phyloP scores from a whole-genome alignment of 2,113 vertebrate species.

The Oreochromis tanganicae region DNA sequence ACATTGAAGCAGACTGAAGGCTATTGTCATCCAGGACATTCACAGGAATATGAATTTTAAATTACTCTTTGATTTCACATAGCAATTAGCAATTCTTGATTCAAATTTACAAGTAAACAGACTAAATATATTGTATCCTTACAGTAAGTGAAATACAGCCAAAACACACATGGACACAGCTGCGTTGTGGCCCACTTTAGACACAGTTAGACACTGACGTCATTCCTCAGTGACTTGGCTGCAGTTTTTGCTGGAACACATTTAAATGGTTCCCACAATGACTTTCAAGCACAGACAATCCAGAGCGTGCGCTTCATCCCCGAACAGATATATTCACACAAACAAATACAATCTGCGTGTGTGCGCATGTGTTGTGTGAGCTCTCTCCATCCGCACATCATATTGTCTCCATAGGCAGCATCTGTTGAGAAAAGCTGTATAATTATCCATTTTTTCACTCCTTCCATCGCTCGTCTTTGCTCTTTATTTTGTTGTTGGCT shows the following conservation, averaged over 20 bases:
- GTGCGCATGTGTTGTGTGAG: background rate
- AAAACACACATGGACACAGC: background rate
- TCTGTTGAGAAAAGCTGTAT: conserved; percentile 23
- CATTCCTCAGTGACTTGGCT: background rate
- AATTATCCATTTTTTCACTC: conserved; percentile 6
- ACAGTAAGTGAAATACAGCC: background rate
- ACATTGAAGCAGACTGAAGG: background rate
- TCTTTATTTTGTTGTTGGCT: conserved; percentile 4
- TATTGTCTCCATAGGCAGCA: background rate
- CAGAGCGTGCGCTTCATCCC: background rate
- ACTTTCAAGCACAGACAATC: background rate
- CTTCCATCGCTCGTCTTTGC: background rate
- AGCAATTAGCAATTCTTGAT: background rate
- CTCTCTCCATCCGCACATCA: background rate
- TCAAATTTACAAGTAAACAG: background rate
- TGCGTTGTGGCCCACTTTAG: conserved; percentile 17
- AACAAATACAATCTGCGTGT: background rate
- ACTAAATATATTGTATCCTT: background rate
- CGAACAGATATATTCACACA: background rate
- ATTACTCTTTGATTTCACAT: background rate
- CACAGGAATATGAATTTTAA: background rate
- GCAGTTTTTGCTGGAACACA: background rate
- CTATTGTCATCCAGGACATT: background rate
- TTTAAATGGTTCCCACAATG: background rate
- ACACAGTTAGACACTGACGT: background rate